Percentiles rank a stretch among this genome's conserved stretches.
Conservation (phyloP, 2,113 vertebrate species). For the Anhinga rufa region DNA sequence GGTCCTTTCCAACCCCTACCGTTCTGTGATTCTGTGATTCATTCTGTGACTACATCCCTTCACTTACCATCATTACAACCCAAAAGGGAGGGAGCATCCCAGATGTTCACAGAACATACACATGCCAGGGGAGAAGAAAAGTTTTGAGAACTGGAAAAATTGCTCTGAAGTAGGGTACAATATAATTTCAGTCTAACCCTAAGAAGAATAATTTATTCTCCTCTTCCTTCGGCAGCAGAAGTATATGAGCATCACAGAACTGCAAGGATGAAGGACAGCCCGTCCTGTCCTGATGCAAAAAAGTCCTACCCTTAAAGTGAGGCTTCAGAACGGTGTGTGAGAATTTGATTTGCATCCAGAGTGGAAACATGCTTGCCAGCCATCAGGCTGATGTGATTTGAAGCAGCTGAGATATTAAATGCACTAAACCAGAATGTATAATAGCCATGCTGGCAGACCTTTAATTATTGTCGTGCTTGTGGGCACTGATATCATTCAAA, state of each 20-base stretch:
- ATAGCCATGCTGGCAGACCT: constrained; percentile 63
- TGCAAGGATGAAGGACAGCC: constrained; percentile 5
- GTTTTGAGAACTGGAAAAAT: background rate
- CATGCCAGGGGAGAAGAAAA: background rate
- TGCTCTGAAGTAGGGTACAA: background rate
- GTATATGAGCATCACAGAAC: background rate
- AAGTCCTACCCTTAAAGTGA: constrained; percentile 10
- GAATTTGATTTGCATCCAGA: constrained; percentile 66
- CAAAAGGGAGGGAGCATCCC: background rate
- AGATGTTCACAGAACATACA: background rate
- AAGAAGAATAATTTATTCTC: background rate
- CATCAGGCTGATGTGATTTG: constrained; percentile 61
- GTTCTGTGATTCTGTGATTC: no score
- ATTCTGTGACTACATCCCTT: background rate
- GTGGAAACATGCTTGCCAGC: constrained; percentile 49
- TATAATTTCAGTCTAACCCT: background rate
- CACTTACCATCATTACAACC: no score
- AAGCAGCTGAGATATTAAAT: constrained; percentile 67
- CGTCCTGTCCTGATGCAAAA: constrained; percentile 44
- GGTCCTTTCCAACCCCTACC: no score
- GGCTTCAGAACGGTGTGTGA: background rate
- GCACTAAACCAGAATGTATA: constrained; percentile 62
- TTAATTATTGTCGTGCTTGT: constrained; percentile 67
- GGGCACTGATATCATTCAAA: constrained; percentile 64
- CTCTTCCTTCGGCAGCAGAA: background rate